Base-by-base conservation (phyloP, 2,888 invertebrate genomes). In the Platerodrilus igneus region DNA sequence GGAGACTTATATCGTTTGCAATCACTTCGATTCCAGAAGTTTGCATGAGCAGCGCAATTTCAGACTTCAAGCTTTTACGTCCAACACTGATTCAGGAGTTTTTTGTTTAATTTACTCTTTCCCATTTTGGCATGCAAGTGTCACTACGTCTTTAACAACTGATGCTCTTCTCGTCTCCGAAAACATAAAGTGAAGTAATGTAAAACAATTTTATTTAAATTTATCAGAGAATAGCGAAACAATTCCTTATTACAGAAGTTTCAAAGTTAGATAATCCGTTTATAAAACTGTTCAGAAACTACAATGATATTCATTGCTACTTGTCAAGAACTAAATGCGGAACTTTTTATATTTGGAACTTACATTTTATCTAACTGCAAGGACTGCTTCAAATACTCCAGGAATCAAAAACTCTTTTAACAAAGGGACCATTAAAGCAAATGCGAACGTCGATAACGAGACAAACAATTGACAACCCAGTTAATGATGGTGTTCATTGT, bases 21-120 rank as follows among this genome's bases (percentile, higher is more conserved):
- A 62, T 60, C 58, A 55, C 59, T 58, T 58, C 57, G 56, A 50
- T 59, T 57, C 55, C 59, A 57, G 59, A 58, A 58, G 60, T 55
- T 55, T 57, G 52, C 56, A 57, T 53, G 52, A 52, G 39, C 44
- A 47, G 39, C 44, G 45, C 45, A 42, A 45, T 38, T 38, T 42
- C 35, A 41, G 45, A 45, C 38, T 50, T 50, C 44, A 48, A n/a
- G n/a, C n/a, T n/a, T n/a, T n/a, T n/a, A n/a, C n/a, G n/a, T n/a
- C n/a, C n/a, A n/a, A n/a, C n/a, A n/a, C n/a, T n/a, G n/a, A n/a
- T n/a, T n/a, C n/a, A n/a, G n/a, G n/a, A n/a, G n/a, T n/a, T n/a
- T n/a, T n/a, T n/a, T n/a, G n/a, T n/a, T n/a, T n/a, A n/a, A n/a
- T n/a, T n/a, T n/a, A n/a, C n/a, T n/a, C n/a, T n/a, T n/a, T n/a